Conservation (phyloP, 2,797 vertebrate genomes). For the Sphenodon punctatus region DNA sequence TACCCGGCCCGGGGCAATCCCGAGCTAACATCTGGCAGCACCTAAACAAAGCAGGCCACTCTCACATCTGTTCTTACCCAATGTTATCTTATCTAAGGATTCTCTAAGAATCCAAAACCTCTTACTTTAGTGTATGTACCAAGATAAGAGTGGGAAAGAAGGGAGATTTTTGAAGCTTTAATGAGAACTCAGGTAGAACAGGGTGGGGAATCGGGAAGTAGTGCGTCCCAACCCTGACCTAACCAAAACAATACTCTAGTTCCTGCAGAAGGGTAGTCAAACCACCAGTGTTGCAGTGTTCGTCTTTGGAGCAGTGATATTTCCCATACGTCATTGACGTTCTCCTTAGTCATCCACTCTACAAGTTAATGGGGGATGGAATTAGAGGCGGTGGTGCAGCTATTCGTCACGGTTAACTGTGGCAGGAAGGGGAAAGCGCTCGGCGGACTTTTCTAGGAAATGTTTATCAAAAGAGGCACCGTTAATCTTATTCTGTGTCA, state of each 20-base stretch:
- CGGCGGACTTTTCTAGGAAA: neutral
- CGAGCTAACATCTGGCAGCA: too few species aligned
- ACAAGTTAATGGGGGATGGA: neutral
- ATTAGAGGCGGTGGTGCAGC: neutral
- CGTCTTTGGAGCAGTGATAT: neutral
- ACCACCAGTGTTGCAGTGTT: slow-evolving; percentile 6
- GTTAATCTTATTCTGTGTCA: neutral
- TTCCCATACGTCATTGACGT: neutral
- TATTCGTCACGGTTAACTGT: neutral
- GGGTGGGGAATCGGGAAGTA: slow-evolving; percentile 18
- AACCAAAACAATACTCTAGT: slow-evolving; percentile 15
- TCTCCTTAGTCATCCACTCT: neutral
- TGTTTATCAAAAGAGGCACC: neutral
- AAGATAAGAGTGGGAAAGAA: neutral
- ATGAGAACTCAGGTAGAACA: too few species aligned
- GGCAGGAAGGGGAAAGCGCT: neutral
- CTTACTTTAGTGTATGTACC: too few species aligned
- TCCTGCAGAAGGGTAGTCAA: slow-evolving; percentile 36
- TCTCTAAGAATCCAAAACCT: too few species aligned
- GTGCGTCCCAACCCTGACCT: slow-evolving; percentile 40
- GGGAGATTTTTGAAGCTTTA: too few species aligned
- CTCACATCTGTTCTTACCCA: too few species aligned
- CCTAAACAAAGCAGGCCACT: too few species aligned
- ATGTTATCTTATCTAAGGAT: too few species aligned
- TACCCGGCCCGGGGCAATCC: too few species aligned